Percentiles rank a stretch among this genome's conserved stretches.
These are phyloP conservation scores for Carlito syrichta DNA, from an alignment of 2,113 vertebrate species.

Conservation along the genomic window DNA sequence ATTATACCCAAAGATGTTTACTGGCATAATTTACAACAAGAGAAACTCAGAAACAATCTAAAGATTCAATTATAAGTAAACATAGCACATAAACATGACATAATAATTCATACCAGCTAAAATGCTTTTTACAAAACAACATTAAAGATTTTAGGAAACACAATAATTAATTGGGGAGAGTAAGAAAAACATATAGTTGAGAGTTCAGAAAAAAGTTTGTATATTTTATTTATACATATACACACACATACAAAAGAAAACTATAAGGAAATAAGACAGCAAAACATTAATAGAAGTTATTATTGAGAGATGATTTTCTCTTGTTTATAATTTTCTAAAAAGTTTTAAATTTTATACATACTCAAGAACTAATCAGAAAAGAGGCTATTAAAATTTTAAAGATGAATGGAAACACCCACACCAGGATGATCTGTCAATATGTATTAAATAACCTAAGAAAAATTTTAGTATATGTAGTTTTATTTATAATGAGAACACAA, in stretches of 20 bases:
- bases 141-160: conserved; percentile 32
- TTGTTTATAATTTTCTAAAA: not conserved
- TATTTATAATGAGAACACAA: conserved; percentile 58
- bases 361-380: conserved; percentile 27
- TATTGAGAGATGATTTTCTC: conserved; percentile 1
- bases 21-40: not conserved
- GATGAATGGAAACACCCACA: not conserved
- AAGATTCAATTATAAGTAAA: not conserved
- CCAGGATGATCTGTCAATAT: conserved; percentile 8
- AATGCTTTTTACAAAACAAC: conserved; percentile 26
- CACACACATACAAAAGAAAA: not conserved
- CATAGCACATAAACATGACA: not conserved
- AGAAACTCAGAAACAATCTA: conserved; percentile 2
- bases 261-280: not conserved
- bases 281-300: conserved; percentile 27
- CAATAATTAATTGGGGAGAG: not conserved
- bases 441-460: conserved; percentile 30
- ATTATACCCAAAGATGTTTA: not conserved
- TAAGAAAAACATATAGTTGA: not conserved
- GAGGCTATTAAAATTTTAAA: conserved; percentile 40
- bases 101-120: conserved; percentile 18
- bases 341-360: not conserved
- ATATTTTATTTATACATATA: conserved; percentile 11
- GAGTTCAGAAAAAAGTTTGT: not conserved
- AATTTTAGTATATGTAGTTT: conserved; percentile 5